These are phyloP conservation scores for Hippocampus zosterae DNA, from an alignment of 2,113 vertebrate species.

Conservation along the genomic window DNA sequence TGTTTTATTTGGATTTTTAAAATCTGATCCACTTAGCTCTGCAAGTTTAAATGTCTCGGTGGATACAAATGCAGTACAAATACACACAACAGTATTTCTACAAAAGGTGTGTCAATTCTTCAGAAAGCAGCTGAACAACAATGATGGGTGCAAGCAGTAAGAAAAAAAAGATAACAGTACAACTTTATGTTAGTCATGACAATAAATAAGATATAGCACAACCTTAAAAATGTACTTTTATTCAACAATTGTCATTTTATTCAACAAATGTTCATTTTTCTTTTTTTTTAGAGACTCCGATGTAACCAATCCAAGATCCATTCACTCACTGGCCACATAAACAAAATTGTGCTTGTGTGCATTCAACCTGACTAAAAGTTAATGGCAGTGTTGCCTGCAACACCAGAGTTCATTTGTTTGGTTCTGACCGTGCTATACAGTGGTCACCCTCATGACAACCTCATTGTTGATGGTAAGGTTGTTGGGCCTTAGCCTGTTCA, in stretches of 20 bases:
- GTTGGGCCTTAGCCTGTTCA: conserved; percentile 80
- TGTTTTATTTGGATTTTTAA: neutral
- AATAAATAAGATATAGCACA: neutral
- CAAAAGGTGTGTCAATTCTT: neutral
- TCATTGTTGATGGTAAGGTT: conserved; percentile 77
- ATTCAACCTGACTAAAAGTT: neutral
- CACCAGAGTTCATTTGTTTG: neutral
- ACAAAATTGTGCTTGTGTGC: neutral
- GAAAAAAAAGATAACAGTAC: neutral
- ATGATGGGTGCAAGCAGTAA: neutral
- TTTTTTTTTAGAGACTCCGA: neutral
- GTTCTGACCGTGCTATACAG: conserved; percentile 36
- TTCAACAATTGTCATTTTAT: neutral
- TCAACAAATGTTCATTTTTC: neutral
- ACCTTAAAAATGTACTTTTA: neutral
- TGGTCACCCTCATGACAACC: conserved; percentile 86
- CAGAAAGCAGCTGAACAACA: neutral
- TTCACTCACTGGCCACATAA: neutral
- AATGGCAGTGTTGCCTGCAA: conserved; percentile 41
- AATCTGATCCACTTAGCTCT: neutral
- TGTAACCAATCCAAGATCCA: neutral
- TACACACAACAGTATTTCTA: neutral
- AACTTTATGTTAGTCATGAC: neutral
- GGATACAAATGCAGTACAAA: neutral
- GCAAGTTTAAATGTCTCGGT: neutral